Base-by-base conservation (phyloP, 2,888 invertebrate species). In the Fragum fragum region DNA sequence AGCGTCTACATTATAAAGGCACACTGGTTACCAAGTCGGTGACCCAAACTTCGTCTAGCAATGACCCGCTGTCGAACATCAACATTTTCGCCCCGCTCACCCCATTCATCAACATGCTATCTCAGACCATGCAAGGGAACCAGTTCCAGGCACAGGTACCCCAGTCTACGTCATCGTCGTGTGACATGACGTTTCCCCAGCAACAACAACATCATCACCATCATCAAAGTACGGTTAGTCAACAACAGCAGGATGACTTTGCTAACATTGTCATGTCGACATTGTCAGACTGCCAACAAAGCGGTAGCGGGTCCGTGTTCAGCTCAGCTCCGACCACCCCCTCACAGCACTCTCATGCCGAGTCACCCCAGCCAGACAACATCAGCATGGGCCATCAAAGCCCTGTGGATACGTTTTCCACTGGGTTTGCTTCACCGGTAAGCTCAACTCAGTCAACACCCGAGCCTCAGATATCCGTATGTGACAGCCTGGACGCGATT, bases 1-100 rank as follows among this genome's bases (percentile, higher is more conserved):
- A 92, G 81, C 92, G 94, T 85, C 93, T 95, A 87, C 93, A 94
- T 81, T 97, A 97, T 95, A 96, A 96, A 86, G 96, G 96, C 81
- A 96, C 97, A 81, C 97, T 97, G 94, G 96, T 97, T 86, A 96
- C 97, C 79, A 96, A 97, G 90, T 91, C 94, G 23, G 91, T 93
- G 29, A 89, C 94, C 0, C 95, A 95, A 71, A 82, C 91, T 36
- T 87, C 87, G 73, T 52, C 88, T 70, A 90, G 90, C 85, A 86
- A 87, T 66, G 79, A 86, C 71, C 87, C 87, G 14, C 81, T 88
- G 28, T 81, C 77, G 68, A 83, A 85, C 73, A 85, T 88, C 74
- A 88, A 91, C 71, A 81, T 93, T 42, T 88, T 93, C 77, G 90
- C 93, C 3, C 92, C 93, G 28, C 88, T 93, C 72, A 89, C 92